Conservation (phyloP, 2,888 invertebrate species). For the Strigamia crassipes region DNA sequence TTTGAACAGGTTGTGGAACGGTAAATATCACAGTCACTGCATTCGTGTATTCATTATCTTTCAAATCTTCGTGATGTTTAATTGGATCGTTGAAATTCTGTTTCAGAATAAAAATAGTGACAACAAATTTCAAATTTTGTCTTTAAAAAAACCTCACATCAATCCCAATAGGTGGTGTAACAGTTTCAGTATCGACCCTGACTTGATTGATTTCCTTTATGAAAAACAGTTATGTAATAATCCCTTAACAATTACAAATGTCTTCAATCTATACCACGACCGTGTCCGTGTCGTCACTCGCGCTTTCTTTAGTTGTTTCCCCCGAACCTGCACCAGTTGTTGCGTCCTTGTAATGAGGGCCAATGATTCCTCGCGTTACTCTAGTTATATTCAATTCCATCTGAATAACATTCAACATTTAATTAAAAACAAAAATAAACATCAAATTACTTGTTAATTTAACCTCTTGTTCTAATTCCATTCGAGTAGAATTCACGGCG, state of each 20-base stretch:
- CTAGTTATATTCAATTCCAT: neutral
- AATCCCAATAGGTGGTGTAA: neutral
- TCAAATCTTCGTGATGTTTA: constrained; percentile 12
- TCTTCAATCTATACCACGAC: neutral
- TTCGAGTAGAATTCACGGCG: neutral
- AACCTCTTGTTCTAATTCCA: neutral
- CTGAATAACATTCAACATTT: neutral
- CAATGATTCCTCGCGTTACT: neutral
- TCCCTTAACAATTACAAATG: neutral
- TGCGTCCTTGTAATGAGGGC: neutral
- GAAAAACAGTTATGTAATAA: neutral
- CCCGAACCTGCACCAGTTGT: neutral
- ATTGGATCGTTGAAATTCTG: neutral
- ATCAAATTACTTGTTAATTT: neutral
- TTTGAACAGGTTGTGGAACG: neutral
- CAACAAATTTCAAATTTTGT: neutral
- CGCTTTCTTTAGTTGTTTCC: neutral
- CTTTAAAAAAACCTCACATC: neutral
- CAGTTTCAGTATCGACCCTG: neutral
- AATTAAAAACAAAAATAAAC: neutral
- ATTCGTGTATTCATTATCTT: neutral
- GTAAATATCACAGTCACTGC: constrained; percentile 21
- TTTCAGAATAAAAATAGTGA: neutral
- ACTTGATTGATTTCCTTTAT: neutral
- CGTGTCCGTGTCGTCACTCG: neutral